A percentile compares a stretch with the other conserved stretches of the same genome.
Evolutionary conservation across 1,140 invertebrate genomes (phyloP).

Genomic region (Pectinophora gossypiella): DNA sequence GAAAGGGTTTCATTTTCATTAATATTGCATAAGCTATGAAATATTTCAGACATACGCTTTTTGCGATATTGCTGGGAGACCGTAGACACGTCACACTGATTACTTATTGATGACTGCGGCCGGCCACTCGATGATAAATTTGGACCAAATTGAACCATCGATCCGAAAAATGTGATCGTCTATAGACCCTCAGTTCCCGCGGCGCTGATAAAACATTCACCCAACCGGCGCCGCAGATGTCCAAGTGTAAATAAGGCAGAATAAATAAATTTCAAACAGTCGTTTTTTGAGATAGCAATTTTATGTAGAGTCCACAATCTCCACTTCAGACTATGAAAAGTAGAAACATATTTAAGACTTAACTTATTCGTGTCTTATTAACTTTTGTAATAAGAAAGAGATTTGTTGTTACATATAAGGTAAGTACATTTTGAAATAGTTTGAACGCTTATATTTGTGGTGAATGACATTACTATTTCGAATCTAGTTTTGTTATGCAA

Average conservation of each 20-base stretch:
- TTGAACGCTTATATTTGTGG: too few relatives aligned
- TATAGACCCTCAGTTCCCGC: not conserved
- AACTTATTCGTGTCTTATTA: too few relatives aligned
- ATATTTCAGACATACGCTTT: constrained; percentile 11
- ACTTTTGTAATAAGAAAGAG: too few relatives aligned
- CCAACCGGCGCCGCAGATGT: not conserved
- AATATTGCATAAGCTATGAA: constrained; percentile 16
- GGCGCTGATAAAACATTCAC: constrained; percentile 3
- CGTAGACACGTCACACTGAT: constrained; percentile 34
- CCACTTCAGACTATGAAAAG: too few relatives aligned
- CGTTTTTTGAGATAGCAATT: not conserved
- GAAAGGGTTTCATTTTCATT: constrained; percentile 12
- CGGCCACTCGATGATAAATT: constrained; percentile 22
- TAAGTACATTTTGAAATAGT: too few relatives aligned
- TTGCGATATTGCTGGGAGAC: constrained; percentile 10
- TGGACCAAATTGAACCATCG: constrained; percentile 21
- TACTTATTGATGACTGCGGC: constrained; percentile 52
- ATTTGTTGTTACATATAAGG: too few relatives aligned
- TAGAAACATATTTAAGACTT: too few relatives aligned
- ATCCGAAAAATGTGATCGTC: not conserved
- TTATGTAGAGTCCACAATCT: not conserved
- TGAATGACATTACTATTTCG: too few relatives aligned
- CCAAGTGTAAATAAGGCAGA: not conserved
- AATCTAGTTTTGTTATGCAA: too few relatives aligned
- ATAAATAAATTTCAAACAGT: not conserved